Base-by-base conservation (phyloP, 1,140 invertebrate genomes). In the Amyelois transitella region DNA sequence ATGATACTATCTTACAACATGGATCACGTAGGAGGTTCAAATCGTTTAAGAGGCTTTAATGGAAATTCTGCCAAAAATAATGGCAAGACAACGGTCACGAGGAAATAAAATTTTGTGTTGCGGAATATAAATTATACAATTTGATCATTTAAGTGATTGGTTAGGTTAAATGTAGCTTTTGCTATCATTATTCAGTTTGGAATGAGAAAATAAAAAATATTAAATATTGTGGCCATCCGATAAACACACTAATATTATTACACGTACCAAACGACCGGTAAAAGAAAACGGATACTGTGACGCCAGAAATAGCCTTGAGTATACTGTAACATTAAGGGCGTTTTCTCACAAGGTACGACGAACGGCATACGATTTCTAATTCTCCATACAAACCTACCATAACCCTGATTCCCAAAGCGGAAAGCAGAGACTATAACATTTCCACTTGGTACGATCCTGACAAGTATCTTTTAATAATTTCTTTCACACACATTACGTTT, bases 301-400 rank as follows among this genome's bases (percentile, higher is more conserved):
- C 17, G 18, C 43, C 51, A 54, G 22, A 47, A 64, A 60, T 70
- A 66, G 59, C 60, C 45, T 64, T 38, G 32, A 38, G 32, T 38
- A 38, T 38, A 38, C 8, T 14, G 32, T 38, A 38, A 38, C 32
- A 14, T 38, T 38, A 38, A 38, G 32, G 32, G 12, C 32, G n/a
- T 38, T 38, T 38, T 6, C 12, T 14, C 32, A 14, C 17, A 14
- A 2, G n/a, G 5, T 1, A 14, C 12, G 17, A 38, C n/a, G 22
- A 24, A n/a, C n/a, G n/a, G n/a, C n/a, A n/a, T n/a, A n/a, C n/a
- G n/a, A n/a, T n/a, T n/a, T n/a, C n/a, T n/a, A n/a, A n/a, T n/a
- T n/a, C n/a, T n/a, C n/a, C n/a, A n/a, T n/a, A n/a, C n/a, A n/a
- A n/a, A n/a, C n/a, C n/a, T n/a, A n/a, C n/a, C n/a, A n/a, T n/a